Conservation (phyloP, 2,797 vertebrate genomes). For the Natrix natrix region DNA sequence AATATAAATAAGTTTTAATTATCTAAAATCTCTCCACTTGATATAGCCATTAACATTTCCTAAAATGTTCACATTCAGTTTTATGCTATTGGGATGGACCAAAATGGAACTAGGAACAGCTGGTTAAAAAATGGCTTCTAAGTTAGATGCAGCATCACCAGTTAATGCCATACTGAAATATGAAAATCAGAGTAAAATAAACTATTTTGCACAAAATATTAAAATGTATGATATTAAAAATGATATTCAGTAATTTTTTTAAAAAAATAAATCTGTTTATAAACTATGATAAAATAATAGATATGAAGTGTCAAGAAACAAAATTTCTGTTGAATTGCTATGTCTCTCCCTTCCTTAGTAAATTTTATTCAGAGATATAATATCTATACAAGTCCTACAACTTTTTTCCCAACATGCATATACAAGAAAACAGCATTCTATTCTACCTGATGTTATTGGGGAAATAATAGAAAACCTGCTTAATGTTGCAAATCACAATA, state of each 20-base stretch:
- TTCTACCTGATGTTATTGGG: neutral
- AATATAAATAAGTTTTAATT: slow-evolving; percentile 7
- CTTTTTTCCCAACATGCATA: neutral
- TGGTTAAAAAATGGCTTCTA: neutral
- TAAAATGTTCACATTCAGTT: slow-evolving; percentile 19
- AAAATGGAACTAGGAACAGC: slow-evolving; percentile 7
- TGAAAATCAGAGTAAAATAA: slow-evolving; percentile 17
- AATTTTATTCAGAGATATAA: neutral
- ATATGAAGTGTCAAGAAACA: neutral
- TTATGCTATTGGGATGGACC: slow-evolving; percentile 22
- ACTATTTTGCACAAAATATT: slow-evolving; percentile 8
- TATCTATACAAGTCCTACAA: neutral
- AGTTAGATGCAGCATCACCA: neutral
- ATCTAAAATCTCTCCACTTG: slow-evolving; percentile 5
- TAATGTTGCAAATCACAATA: neutral
- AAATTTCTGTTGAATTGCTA: neutral
- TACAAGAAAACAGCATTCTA: neutral
- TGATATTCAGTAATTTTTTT: slow-evolving; percentile 9
- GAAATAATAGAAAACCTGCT: neutral
- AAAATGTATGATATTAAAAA: slow-evolving; percentile 1
- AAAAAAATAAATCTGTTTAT: neutral
- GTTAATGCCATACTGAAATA: slow-evolving; percentile 18
- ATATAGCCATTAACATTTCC: slow-evolving; percentile 9
- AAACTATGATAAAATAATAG: neutral
- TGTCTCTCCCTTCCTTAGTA: neutral